Base-by-base conservation (phyloP, 2,113 vertebrate species). In the Leuciscus idus region DNA sequence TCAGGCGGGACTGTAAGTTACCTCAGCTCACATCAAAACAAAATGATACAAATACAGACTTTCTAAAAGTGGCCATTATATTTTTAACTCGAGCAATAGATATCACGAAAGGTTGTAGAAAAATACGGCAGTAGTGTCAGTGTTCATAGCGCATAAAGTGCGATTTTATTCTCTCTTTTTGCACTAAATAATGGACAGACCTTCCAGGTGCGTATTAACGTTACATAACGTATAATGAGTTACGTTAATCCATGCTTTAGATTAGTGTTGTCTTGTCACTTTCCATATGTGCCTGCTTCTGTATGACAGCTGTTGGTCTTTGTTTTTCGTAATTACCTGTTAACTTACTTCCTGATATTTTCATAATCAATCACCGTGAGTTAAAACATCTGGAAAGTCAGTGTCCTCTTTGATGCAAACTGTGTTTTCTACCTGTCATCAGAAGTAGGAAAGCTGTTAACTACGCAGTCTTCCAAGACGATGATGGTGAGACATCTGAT, bases 371-470 rank as follows among this genome's bases (percentile, higher is more conserved):
- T 74, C 21, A 74, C 5, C 4, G 0, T 73, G 33, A 46, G 36
- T 72, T 72, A 4, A 72, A 10, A 4, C 17, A 74, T 15, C 1
- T 48, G 43, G 2, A 74, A 7, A 15, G 43, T 70, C 4, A 70
- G 17, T 72, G 6, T 33, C 66, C 36, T 21, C 4, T 43, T 43
- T 73, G 36, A 73, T 43, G 19, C 5, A 75, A 26, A 13, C 46
- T 76, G 46, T 76, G 74, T 28, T 66, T 52, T 62, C 2, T 79
- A 6, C 19, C 15, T 46, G 64, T 61, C 80, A 26, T 6, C 92
- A 95, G 95, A 90, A 94, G 88, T 77, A 91, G 87, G 11, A 95
- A 95, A 64, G 11, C 15, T 73, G 91, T 95, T 12, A 93, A 92
- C 87, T 95, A 95, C 84, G 85, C 88, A 75, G 93, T 94, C 86